A percentile compares a stretch with the other conserved stretches of the same genome.
Evolutionary conservation across 2,113 vertebrate species (phyloP).

Genomic region (Albula glossodonta): DNA sequence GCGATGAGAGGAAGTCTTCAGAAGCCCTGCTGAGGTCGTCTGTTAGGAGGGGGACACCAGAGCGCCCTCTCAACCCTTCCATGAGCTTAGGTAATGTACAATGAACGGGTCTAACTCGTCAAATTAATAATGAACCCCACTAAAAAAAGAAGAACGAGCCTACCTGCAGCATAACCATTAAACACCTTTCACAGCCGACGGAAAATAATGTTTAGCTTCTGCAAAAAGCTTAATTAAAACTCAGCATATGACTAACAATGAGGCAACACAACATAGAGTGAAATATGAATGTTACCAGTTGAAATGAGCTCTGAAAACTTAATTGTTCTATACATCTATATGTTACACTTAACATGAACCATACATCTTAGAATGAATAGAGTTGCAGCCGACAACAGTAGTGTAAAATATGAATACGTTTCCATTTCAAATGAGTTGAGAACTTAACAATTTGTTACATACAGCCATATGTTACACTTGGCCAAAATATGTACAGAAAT

Average conservation of each 20-base stretch:
- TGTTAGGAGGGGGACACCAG: background rate
- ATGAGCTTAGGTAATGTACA: background rate
- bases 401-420: no score
- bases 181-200: background rate
- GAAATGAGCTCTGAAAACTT: no score
- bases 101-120: background rate
- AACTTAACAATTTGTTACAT: no score
- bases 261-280: background rate
- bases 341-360: no score
- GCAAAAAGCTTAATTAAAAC: background rate
- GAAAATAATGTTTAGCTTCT: background rate
- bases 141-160: background rate
- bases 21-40: background rate
- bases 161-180: background rate
- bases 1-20: background rate
- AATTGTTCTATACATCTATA: no score
- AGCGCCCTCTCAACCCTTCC: background rate
- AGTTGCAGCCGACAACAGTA: no score
- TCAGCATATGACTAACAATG: background rate
- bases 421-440: no score
- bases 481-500: no score
- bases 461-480: no score
- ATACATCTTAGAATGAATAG: no score
- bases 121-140: background rate
- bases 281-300: background rate